phyloP scores from a whole-genome alignment of 2,113 vertebrate species.

The Daubentonia madagascariensis region DNA sequence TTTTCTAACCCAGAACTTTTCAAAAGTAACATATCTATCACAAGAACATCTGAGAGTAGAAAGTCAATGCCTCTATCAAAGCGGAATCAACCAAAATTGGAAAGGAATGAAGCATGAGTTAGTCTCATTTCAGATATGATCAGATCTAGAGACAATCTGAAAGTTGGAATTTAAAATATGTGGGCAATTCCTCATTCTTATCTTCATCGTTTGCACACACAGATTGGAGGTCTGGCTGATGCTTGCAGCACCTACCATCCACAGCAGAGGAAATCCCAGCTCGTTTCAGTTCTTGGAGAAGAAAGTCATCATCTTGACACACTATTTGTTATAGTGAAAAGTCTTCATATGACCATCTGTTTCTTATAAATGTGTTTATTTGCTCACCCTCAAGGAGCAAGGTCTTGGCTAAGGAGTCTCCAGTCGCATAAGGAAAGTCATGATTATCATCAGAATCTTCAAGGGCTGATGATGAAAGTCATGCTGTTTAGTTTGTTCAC shows the following conservation, averaged over 20 bases:
- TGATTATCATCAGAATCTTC: constrained; percentile 48
- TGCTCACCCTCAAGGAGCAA: constrained; percentile 55
- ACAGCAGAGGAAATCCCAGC: not conserved
- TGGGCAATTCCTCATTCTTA: not conserved
- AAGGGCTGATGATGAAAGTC: constrained; percentile 27
- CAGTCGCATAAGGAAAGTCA: not conserved
- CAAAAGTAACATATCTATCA: not conserved
- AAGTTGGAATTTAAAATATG: constrained; percentile 18
- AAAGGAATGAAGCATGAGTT: not conserved
- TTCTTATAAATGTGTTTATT: constrained; percentile 75
- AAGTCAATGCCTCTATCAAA: not conserved
- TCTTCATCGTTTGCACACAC: not conserved
- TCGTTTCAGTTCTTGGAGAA: not conserved
- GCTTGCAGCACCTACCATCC: not conserved
- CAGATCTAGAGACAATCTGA: not conserved
- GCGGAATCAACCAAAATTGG: not conserved
- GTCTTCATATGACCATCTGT: constrained; percentile 66
- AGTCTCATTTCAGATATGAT: not conserved
- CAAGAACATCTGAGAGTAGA: not conserved
- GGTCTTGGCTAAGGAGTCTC: not conserved
- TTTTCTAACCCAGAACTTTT: constrained; percentile 1
- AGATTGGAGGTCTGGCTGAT: not conserved
- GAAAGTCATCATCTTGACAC: constrained; percentile 70
- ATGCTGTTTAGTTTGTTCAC: constrained; percentile 43
- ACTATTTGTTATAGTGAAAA: constrained; percentile 74